Evolutionary conservation across 2,888 invertebrate genomes (phyloP).

Genomic region (Neoaliturus tenellus): DNA sequence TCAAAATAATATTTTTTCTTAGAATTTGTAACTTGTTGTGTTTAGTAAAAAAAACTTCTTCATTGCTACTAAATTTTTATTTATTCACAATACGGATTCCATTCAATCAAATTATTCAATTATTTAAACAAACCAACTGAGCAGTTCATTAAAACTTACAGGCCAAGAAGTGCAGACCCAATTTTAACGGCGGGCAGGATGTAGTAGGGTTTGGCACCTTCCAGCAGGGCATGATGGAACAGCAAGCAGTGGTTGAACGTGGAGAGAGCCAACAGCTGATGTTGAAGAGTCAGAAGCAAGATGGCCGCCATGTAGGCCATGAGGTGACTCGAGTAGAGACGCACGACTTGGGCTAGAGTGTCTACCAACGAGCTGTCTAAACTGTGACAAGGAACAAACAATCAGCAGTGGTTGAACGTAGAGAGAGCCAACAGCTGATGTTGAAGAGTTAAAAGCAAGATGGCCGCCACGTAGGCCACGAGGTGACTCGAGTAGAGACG

Average conservation of each 20-base stretch:
- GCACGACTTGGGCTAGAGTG: slow-evolving; percentile 80
- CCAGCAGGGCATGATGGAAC: slow-evolving; percentile 76
- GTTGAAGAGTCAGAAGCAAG: slow-evolving; percentile 77
- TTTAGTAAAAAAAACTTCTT: too few relatives aligned
- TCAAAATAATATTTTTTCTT: too few relatives aligned
- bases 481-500: slow-evolving; percentile 81
- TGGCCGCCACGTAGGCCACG: slow-evolving; percentile 80
- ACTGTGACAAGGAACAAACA: too few relatives aligned
- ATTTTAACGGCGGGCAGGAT: slow-evolving; percentile 75
- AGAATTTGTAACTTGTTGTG: too few relatives aligned
- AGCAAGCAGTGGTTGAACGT: slow-evolving; percentile 72
- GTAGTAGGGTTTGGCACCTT: slow-evolving; percentile 78
- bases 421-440: slow-evolving; percentile 73
- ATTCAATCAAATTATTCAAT: too few relatives aligned
- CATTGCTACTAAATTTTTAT: too few relatives aligned
- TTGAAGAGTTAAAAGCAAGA: slow-evolving; percentile 78
- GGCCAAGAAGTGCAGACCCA: slow-evolving; percentile 71
- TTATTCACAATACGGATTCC: too few relatives aligned
- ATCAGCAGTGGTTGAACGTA: slow-evolving; percentile 71
- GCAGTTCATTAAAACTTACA: too few relatives aligned
- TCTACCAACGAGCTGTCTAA: slow-evolving; percentile 77
- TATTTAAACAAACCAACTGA: too few relatives aligned
- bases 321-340: slow-evolving; percentile 80
- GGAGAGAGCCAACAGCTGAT: slow-evolving; percentile 73
- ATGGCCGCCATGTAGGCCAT: slow-evolving; percentile 81